Percentiles rank a stretch among this genome's conserved stretches.
These are phyloP conservation scores for Slavum lentiscoides DNA, from an alignment of 2,888 invertebrate genomes.

Conservation along the genomic window DNA sequence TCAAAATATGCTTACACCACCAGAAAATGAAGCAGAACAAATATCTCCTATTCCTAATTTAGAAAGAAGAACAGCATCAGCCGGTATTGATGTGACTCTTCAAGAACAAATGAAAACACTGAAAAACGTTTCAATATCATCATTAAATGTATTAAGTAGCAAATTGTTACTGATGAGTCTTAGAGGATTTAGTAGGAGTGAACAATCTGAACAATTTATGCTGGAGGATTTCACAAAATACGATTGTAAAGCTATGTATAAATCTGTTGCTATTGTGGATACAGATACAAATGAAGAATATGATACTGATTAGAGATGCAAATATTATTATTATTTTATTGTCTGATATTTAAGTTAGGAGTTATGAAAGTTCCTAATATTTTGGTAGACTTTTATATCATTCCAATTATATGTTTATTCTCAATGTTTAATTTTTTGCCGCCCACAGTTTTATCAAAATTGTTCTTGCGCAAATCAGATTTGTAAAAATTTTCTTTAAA, in stretches of 20 bases:
- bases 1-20: slow-evolving; percentile 22
- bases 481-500: too few species aligned
- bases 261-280: slow-evolving; percentile 14
- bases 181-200: slow-evolving; percentile 29
- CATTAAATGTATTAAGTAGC: slow-evolving; percentile 27
- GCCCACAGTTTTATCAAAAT: not conserved
- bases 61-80: slow-evolving; percentile 63
- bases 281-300: slow-evolving; percentile 24
- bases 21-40: slow-evolving; percentile 9
- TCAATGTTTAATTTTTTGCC: not conserved
- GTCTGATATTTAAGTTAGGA: not conserved
- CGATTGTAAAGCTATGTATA: slow-evolving; percentile 21
- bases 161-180: slow-evolving; percentile 21
- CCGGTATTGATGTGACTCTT: slow-evolving; percentile 61
- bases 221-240: slow-evolving; percentile 32
- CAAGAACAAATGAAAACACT: slow-evolving; percentile 34
- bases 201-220: slow-evolving; percentile 38
- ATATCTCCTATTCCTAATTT: slow-evolving; percentile 63
- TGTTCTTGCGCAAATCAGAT: too few species aligned
- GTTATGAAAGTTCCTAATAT: slow-evolving; percentile 36
- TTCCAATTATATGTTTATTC: not conserved
- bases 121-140: slow-evolving; percentile 34
- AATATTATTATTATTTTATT: slow-evolving; percentile 23
- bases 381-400: not conserved
- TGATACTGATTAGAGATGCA: slow-evolving; percentile 7